Percentiles rank a stretch among this genome's conserved stretches.
Conservation (phyloP, 2,797 vertebrate genomes). For the Momotus momota region DNA sequence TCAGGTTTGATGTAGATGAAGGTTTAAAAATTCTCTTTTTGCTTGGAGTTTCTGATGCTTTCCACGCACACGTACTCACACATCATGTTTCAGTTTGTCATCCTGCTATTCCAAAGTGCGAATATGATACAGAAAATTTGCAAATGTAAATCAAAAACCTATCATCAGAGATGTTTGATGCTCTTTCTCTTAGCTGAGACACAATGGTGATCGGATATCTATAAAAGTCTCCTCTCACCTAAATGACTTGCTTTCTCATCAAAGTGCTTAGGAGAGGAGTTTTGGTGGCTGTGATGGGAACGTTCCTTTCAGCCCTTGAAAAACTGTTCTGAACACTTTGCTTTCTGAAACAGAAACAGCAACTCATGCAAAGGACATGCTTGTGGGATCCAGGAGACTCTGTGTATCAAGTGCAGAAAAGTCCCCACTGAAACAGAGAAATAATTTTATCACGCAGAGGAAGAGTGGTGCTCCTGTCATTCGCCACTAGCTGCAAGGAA, state of each 20-base stretch:
- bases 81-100: not conserved
- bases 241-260: not conserved
- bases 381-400: not conserved
- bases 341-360: not conserved
- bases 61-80: fast-evolving
- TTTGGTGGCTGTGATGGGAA: not conserved
- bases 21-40: not conserved
- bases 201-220: not conserved
- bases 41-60: not conserved
- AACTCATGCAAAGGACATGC: not conserved
- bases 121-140: not conserved
- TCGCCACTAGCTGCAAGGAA: not conserved
- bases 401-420: not conserved
- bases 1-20: not conserved
- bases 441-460: fast-evolving
- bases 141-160: not conserved
- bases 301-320: not conserved
- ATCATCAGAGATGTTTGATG: not conserved
- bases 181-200: not conserved
- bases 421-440: not conserved
- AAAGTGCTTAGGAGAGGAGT: not conserved
- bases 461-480: not conserved
- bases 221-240: not conserved
- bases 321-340: not conserved
- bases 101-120: not conserved